Conservation (phyloP, 1,140 invertebrate species). For the Bombus cullumanus region DNA sequence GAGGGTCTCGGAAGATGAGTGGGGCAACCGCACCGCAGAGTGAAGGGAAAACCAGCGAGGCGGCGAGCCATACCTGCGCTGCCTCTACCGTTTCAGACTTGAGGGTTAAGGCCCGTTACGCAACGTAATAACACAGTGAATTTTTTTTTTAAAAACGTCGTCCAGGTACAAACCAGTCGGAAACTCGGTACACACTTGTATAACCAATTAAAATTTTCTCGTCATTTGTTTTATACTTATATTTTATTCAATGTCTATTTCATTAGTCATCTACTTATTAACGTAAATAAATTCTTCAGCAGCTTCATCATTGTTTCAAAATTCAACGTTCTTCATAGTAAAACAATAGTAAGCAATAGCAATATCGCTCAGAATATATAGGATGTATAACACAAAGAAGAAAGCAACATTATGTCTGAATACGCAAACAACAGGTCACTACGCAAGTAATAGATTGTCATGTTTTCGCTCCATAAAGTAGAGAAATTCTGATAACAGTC, state of each 20-base stretch:
- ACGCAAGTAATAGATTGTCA: slow-evolving; percentile 37
- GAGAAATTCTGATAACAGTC: slow-evolving; percentile 54
- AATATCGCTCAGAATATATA: not conserved
- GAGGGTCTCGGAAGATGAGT: slow-evolving; percentile 54
- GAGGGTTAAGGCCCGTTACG: slow-evolving; percentile 64
- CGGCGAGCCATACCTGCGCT: slow-evolving; percentile 15
- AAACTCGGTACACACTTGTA: slow-evolving; percentile 20
- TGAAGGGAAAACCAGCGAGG: not conserved
- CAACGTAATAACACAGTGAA: slow-evolving; percentile 61
- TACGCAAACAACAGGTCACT: not conserved
- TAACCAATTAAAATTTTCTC: not conserved
- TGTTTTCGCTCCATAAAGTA: slow-evolving; percentile 43
- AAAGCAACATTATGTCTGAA: not conserved
- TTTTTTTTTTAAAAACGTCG: slow-evolving; percentile 44
- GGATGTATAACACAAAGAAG: not conserved
- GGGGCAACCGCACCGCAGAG: slow-evolving; percentile 3
- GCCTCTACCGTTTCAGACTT: slow-evolving; percentile 42
- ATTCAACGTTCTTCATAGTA: not conserved
- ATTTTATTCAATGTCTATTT: too few species aligned
- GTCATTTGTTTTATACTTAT: not conserved
- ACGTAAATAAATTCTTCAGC: too few species aligned
- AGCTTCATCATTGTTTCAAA: not conserved
- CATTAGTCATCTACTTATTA: too few species aligned
- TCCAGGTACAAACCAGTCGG: slow-evolving; percentile 16
- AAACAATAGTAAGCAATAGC: not conserved